Conservation (phyloP, 2,888 invertebrate species). For the Megaustenia siamemsis region DNA sequence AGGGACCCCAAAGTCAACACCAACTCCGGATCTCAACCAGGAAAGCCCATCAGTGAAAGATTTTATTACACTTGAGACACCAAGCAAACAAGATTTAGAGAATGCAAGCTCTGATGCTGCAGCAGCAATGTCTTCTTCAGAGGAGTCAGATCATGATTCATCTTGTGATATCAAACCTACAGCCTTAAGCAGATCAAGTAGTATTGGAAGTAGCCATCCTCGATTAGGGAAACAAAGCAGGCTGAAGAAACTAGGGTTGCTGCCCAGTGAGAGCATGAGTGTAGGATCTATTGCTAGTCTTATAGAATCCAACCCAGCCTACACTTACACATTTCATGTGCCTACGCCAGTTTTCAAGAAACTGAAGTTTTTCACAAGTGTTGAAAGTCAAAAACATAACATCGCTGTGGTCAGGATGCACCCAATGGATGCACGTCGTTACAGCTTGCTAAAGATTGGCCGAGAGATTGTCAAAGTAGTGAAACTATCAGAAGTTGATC, state of each 20-base stretch:
- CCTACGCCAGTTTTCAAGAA: slow-evolving; percentile 71
- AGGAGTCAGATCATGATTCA: slow-evolving; percentile 36
- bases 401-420: slow-evolving; percentile 72
- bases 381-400: slow-evolving; percentile 46
- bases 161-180: slow-evolving; percentile 4
- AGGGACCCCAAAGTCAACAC: slow-evolving; percentile 19
- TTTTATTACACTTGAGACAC: slow-evolving; percentile 46
- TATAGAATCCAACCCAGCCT: slow-evolving; percentile 58
- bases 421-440: slow-evolving; percentile 74
- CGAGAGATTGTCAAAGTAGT: slow-evolving; percentile 67
- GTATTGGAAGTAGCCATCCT: slow-evolving; percentile 18
- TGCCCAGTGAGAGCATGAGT: not conserved
- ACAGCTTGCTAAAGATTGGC: slow-evolving; percentile 75
- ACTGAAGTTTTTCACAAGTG: slow-evolving; percentile 61
- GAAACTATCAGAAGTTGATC: slow-evolving; percentile 61
- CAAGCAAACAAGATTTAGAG: slow-evolving; percentile 16
- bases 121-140: slow-evolving; percentile 32
- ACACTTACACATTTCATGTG: slow-evolving; percentile 73
- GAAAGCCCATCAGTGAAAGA: slow-evolving; percentile 33
- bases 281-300: not conserved
- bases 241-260: slow-evolving; percentile 24
- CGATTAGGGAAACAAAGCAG: slow-evolving; percentile 38
- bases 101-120: slow-evolving; percentile 19
- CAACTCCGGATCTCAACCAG: slow-evolving; percentile 24
- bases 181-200: not conserved